phyloP scores from a whole-genome alignment of 2,888 invertebrate species.

The Escarpia spicata region DNA sequence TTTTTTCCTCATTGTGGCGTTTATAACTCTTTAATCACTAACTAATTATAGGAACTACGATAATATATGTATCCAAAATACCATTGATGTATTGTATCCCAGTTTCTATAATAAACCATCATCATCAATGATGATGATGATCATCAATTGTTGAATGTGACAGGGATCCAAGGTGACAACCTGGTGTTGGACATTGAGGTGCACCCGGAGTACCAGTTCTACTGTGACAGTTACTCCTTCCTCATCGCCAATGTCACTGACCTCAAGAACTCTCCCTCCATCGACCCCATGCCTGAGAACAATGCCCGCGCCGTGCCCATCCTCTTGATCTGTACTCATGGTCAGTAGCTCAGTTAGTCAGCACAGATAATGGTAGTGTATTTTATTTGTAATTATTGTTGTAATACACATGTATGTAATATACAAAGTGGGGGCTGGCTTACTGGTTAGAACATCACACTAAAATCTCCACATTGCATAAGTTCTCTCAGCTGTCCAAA shows the following conservation, averaged over 20 bases:
- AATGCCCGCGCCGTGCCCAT: conserved; percentile 7
- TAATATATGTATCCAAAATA: no score
- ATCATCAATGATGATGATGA: not conserved
- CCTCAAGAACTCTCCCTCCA: conserved; percentile 22
- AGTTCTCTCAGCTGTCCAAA: no score
- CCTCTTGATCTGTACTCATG: not conserved
- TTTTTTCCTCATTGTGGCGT: no score
- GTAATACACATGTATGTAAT: no score
- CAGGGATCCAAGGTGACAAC: conserved; percentile 17
- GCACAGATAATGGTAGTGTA: not conserved
- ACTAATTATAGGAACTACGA: no score
- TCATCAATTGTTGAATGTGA: not conserved
- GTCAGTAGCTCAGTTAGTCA: not conserved
- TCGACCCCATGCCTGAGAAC: conserved; percentile 29
- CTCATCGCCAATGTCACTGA: conserved; percentile 28
- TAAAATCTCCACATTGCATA: no score
- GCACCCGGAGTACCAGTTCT: conserved; percentile 20
- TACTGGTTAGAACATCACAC: no score
- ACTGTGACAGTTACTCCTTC: not conserved
- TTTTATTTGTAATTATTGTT: not conserved
- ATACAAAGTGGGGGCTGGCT: no score
- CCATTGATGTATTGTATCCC: no score
- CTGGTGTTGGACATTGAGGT: conserved; percentile 14
- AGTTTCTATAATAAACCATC: no score
- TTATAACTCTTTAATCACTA: no score